Evolutionary conservation across 2,113 vertebrate species (phyloP), one percentile per base, ranked within the genome.

Genomic region (Etheostoma spectabile): DNA sequence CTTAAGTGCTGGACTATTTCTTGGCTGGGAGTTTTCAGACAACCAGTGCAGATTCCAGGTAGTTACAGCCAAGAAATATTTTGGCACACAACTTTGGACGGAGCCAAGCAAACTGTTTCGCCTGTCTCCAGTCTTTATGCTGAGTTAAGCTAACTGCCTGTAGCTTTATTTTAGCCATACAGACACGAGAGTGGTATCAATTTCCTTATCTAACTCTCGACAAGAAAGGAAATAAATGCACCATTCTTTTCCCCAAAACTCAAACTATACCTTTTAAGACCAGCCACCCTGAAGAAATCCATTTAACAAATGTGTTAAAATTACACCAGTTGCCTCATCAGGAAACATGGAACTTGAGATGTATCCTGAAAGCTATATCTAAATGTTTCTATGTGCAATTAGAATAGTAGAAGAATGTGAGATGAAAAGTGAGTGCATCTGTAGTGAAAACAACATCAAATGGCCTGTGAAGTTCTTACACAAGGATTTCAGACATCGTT

Each of bases 341-440:
- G 57, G 35, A 80, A 72, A 49, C 11, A 12, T 49, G 35, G 14
- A 48, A 8, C 8, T 33, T 22, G 21, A 22, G 33, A 8, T 56
- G 18, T 60, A 4, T 24, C 0, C 1, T 16, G 8, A 13, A 35
- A 35, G 38, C 8, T 8, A 24, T n/a, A 55, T 19, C 77, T 59
- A 70, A 72, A 65, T 19, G 0, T 27, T 16, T 38, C 49, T 15
- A 48, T 5, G 0, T 30, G 12, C 13, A 27, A 27, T 42, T n/a
- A 42, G 22, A 67, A 62, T 35, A 60, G 6, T 8, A 27, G 13
- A 53, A 16, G 49, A 68, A 75, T 75, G 56, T 35, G 38, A 70
- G 57, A 63, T 21, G 7, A 30, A 63, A 61, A 65, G 27, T 62
- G 4, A 69, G 48, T 62, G 15, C 5, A 27, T 56, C 65, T n/a